Conservation (phyloP, 2,113 vertebrate genomes). For the Natator depressus region DNA sequence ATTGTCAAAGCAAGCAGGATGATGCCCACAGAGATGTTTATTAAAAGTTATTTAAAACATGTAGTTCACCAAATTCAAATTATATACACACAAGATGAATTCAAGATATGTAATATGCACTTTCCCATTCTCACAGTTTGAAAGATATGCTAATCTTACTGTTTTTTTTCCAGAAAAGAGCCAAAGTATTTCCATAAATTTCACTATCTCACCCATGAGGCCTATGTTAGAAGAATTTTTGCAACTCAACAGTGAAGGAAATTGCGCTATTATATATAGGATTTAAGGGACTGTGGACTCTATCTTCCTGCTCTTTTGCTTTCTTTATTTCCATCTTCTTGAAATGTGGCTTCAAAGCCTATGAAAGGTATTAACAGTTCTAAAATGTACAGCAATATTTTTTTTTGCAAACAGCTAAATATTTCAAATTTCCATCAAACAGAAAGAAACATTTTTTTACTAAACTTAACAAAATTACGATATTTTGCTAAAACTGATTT, state of each 20-base stretch:
- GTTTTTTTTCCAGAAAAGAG: not conserved
- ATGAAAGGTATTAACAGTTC: not conserved
- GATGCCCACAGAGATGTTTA: not conserved
- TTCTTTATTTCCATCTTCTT: not conserved
- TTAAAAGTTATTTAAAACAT: not conserved
- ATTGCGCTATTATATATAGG: not conserved
- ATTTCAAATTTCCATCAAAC: not conserved
- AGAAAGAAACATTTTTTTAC: not conserved
- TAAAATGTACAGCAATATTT: not conserved
- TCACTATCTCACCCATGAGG: not conserved
- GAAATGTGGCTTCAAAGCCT: not conserved
- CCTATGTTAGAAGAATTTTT: not conserved
- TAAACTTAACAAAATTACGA: not conserved
- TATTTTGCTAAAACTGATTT: not conserved
- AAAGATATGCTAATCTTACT: not conserved
- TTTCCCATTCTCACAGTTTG: not conserved
- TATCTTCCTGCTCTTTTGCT: not conserved
- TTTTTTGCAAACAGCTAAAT: not conserved
- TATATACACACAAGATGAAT: not conserved
- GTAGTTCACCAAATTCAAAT: not conserved
- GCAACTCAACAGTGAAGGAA: not conserved
- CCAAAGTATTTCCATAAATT: not conserved
- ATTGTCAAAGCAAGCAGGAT: not conserved
- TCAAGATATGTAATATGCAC: not conserved
- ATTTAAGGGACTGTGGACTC: not conserved